Conservation (phyloP, 2,888 invertebrate species). For the Drosophila nr. perissopoda region DNA sequence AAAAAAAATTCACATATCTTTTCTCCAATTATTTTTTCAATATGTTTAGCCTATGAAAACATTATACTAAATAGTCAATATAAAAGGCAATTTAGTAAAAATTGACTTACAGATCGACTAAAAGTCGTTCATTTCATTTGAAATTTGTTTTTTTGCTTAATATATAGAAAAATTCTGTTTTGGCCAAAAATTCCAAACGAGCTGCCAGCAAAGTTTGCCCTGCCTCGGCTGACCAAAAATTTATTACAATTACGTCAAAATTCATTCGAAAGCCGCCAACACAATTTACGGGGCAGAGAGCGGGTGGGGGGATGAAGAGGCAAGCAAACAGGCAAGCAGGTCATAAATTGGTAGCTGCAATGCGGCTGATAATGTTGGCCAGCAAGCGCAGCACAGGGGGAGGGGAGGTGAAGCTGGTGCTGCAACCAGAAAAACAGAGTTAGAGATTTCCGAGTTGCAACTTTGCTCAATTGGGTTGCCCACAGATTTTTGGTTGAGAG, state of each 20-base stretch:
- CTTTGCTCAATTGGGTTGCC: constrained; percentile 65
- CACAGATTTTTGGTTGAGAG: constrained; percentile 57
- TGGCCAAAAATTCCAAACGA: constrained; percentile 28
- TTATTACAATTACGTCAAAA: constrained; percentile 82
- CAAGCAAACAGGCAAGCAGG: constrained; percentile 18
- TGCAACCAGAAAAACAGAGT: constrained; percentile 20
- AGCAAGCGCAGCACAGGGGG: constrained; percentile 6
- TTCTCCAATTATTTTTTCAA: constrained; percentile 20
- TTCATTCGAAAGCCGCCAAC: constrained; percentile 69
- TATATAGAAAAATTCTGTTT: constrained; percentile 36
- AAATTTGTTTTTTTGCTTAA: constrained; percentile 14
- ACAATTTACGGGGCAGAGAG: not conserved
- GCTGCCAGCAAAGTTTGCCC: constrained; percentile 45
- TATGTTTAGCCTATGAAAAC: constrained; percentile 46
- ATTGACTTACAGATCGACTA: not conserved
- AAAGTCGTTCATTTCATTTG: not conserved
- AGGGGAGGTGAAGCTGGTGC: not conserved
- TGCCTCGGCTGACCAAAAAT: constrained; percentile 71
- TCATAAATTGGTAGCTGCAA: constrained; percentile 78
- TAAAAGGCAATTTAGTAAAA: not conserved
- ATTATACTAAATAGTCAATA: not conserved
- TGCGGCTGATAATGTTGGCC: constrained; percentile 72
- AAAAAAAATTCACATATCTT: constrained; percentile 22
- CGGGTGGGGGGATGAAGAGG: not conserved
- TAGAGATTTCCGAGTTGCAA: constrained; percentile 19